phyloP scores from a whole-genome alignment of 1,140 invertebrate species.

The Drosophila carrolli region DNA sequence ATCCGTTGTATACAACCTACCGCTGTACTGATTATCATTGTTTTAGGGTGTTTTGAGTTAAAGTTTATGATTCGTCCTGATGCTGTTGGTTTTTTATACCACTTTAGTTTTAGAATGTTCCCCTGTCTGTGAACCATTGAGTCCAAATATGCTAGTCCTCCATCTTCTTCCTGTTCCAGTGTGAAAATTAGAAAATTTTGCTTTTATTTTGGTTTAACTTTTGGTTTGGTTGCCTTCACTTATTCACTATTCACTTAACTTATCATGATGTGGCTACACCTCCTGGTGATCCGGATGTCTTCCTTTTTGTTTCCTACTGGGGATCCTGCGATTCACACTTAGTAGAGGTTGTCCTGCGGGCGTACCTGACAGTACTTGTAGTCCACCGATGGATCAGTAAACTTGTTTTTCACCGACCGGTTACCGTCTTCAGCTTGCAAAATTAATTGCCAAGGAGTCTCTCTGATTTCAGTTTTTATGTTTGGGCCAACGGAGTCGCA shows the following conservation, averaged over 20 bases:
- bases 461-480: not conserved
- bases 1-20: too few relatives aligned
- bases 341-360: not conserved
- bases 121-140: too few relatives aligned
- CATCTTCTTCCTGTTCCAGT: too few relatives aligned
- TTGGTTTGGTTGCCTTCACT: not conserved
- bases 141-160: too few relatives aligned
- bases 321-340: slow-evolving; percentile 5
- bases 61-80: too few relatives aligned
- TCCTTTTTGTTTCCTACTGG: slow-evolving; percentile 3
- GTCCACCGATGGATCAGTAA: slow-evolving; percentile 1
- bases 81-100: too few relatives aligned
- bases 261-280: slow-evolving; percentile 3
- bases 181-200: too few relatives aligned
- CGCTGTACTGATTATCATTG: too few relatives aligned
- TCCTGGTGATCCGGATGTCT: slow-evolving; percentile 1
- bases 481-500: not conserved
- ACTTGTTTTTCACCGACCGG: too few relatives aligned
- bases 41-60: too few relatives aligned
- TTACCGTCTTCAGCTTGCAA: not conserved
- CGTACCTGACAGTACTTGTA: slow-evolving; percentile 6
- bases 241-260: slow-evolving; percentile 9
- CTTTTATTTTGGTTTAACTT: not conserved
- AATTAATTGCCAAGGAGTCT: not conserved
- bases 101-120: too few relatives aligned